Percentiles rank a stretch among this genome's conserved stretches.
Conservation (phyloP, 2,888 invertebrate species). For the Idaea straminata region DNA sequence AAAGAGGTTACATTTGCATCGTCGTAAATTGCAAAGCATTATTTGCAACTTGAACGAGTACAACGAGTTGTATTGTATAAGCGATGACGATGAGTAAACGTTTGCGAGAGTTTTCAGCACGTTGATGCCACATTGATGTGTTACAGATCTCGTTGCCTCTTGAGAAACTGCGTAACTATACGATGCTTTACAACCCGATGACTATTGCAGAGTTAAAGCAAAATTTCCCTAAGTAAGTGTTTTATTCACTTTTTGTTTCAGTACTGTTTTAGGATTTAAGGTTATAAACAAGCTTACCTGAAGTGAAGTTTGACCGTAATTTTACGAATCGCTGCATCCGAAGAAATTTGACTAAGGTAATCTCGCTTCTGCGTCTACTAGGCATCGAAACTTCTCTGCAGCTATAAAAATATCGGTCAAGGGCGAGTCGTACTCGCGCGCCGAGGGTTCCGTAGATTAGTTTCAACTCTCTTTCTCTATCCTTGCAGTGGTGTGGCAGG, state of each 20-base stretch:
- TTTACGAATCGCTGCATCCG: no score
- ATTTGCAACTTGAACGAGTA: conserved; percentile 13
- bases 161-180: conserved; percentile 94
- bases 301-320: no score
- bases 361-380: no score
- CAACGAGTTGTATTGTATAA: conserved; percentile 8
- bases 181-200: conserved; percentile 95
- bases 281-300: no score
- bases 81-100: conserved; percentile 2
- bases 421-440: no score
- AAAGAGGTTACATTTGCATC: conserved; percentile 13
- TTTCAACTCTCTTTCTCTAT: no score
- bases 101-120: conserved; percentile 6
- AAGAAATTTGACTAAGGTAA: no score
- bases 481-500: no score
- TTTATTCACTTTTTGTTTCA: neutral
- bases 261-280: no score
- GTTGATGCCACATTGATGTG: conserved; percentile 13
- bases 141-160: conserved; percentile 90
- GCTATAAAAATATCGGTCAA: no score
- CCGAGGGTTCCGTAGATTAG: no score
- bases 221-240: conserved; percentile 82
- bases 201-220: conserved; percentile 87
- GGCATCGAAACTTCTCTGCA: no score
- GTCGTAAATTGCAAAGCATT: conserved; percentile 7